Evolutionary conservation across 30 jellyfish, hydroid and myxozoan species (phyloP).

Genomic region (Chrysaora quinquecirrha): DNA sequence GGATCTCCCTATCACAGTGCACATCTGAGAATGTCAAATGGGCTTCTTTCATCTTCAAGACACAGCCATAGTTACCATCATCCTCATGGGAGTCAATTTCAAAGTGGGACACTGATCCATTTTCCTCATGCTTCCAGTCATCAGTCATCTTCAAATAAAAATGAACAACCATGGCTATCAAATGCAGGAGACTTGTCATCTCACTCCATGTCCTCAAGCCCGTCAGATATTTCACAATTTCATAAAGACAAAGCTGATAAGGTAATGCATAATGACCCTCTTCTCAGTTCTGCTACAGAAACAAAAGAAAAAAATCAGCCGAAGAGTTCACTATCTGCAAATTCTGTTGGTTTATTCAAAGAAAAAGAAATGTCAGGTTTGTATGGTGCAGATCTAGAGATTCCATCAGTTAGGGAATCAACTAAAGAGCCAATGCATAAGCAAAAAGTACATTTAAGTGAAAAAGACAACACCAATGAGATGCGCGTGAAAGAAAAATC

Average conservation of each 20-base stretch:
- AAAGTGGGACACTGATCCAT: constrained; percentile 74
- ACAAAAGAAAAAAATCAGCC: neutral
- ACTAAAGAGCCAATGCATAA: neutral
- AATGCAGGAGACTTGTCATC: neutral
- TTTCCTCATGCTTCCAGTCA: constrained; percentile 81
- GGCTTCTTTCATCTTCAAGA: neutral
- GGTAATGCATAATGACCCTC: neutral
- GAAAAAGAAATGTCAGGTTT: neutral
- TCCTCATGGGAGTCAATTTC: constrained; percentile 40
- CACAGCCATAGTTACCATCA: constrained; percentile 47
- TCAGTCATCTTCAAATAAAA: constrained; percentile 35
- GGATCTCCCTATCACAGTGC: constrained; percentile 46
- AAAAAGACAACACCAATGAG: no score
- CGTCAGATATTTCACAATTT: neutral
- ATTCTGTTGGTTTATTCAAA: neutral
- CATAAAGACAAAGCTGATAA: neutral
- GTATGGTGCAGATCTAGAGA: neutral
- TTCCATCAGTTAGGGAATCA: neutral
- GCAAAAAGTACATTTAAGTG: neutral
- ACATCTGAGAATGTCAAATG: constrained; percentile 48
- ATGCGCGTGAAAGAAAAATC: no score
- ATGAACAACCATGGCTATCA: constrained; percentile 16
- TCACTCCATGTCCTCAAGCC: neutral
- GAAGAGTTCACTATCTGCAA: neutral
- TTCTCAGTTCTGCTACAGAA: neutral